Base-by-base conservation (phyloP, 2,113 vertebrate species). In the Cavia porcellus region DNA sequence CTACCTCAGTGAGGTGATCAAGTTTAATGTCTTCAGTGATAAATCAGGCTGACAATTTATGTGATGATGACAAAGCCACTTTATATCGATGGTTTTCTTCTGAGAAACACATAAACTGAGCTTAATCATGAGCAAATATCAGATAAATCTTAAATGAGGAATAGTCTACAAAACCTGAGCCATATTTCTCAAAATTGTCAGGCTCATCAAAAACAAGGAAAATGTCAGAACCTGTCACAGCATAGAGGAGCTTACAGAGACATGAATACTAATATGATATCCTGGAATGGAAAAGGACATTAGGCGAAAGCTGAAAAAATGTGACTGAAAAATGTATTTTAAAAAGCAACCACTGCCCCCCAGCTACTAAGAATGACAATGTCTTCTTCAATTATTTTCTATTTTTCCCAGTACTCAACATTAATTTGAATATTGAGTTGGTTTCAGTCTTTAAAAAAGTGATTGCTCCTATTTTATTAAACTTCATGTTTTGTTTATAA, bases 371-470 rank as follows among this genome's bases (percentile, higher is more conserved):
- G 30, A 87, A 57, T n/a, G 80, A 13, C 11, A 45, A 38, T 84
- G 47, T 47, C 28, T 75, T 72, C 88, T 81, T 45, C 7, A 88
- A 0, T 88, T 13, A 12, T 77, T 25, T 66, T 6, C 2, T 6
- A 30, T 80, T 42, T n/a, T 66, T 8, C 9, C 28, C 45, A 70
- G 1, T 57, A 13, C 59, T 59, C 35, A 83, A 4, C 77, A 74
- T 92, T 30, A 87, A 94, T 94, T 79, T 84, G 38, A 70, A 72
- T 47, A 87, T 52, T 68, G 28, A 79, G 5, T 83, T 35, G 45
- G 24, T 30, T 38, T 90, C 28, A 96, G 28, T 55, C 11, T 87
- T 80, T 82, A 68, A 90, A 90, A 66, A 93, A 92, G 13, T 84
- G n/a, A 74, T 38, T 45, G 83, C 1, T 47, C 61, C 82, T 7